phyloP scores from a whole-genome alignment of 2,797 vertebrate genomes.

The Galaxias olidus region DNA sequence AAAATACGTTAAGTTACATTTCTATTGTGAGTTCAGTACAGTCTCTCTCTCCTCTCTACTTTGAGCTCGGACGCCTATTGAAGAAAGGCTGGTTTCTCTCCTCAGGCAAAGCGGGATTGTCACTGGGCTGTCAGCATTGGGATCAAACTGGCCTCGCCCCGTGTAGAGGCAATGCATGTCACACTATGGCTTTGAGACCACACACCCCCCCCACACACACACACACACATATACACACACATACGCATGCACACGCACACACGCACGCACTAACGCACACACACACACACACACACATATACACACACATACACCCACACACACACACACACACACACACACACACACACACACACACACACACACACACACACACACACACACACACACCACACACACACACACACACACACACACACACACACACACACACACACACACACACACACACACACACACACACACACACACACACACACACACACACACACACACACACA shows the following conservation, averaged over 20 bases:
- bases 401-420: slow-evolving; percentile 9
- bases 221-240: no score
- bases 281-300: background rate
- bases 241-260: slow-evolving; percentile 41
- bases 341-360: background rate
- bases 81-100: no score
- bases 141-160: slow-evolving; percentile 42
- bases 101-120: no score
- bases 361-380: slow-evolving; percentile 8
- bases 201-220: slow-evolving; percentile 18
- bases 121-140: no score
- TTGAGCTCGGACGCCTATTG: no score
- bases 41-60: no score
- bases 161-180: slow-evolving; percentile 57
- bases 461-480: background rate
- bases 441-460: background rate
- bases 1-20: background rate
- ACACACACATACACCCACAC: no score
- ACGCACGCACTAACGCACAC: slow-evolving; percentile 24
- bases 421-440: background rate
- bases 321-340: slow-evolving; percentile 2
- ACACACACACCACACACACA: slow-evolving; percentile 1
- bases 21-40: slow-evolving; percentile 4
- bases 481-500: background rate
- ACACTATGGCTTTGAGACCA: slow-evolving; percentile 55